These are phyloP conservation scores for Siniperca chuatsi DNA, from an alignment of 2,113 vertebrate species.

Conservation along the genomic window DNA sequence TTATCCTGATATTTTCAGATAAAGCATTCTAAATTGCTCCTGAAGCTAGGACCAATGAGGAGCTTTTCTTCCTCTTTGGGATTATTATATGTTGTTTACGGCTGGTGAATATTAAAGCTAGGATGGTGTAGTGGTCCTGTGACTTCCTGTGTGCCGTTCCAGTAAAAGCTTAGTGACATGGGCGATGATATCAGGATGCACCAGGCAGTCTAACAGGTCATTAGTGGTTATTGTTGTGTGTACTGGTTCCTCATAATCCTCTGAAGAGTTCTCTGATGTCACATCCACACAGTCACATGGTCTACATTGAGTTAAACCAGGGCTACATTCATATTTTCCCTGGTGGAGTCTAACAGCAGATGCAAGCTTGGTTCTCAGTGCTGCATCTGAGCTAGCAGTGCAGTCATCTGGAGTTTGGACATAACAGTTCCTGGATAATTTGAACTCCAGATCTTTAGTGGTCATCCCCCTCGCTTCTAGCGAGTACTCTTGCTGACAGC, in stretches of 20 bases:
- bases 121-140: not conserved
- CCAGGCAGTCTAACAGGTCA: slow-evolving; percentile 91
- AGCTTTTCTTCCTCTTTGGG: not conserved
- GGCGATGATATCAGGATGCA: slow-evolving; percentile 89
- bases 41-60: not conserved
- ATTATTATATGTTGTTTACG: not conserved
- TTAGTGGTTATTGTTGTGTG: slow-evolving; percentile 86
- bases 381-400: not conserved
- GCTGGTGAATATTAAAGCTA: slow-evolving; percentile 17
- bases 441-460: not conserved
- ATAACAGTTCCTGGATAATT: not conserved
- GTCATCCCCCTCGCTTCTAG: not conserved
- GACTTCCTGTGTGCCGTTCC: slow-evolving; percentile 72
- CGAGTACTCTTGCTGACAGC: slow-evolving; percentile 24
- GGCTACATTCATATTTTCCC: not conserved
- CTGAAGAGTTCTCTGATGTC: not conserved
- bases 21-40: not conserved
- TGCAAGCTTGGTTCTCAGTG: not conserved
- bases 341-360: not conserved
- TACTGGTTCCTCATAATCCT: not conserved
- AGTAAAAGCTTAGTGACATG: slow-evolving; percentile 89
- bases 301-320: not conserved
- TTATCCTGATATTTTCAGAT: not conserved
- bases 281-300: not conserved
- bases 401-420: slow-evolving; percentile 1